Percentiles rank a stretch among this genome's conserved stretches.
phyloP scores from a whole-genome alignment of 2,797 vertebrate species.

The Pipistrellus pipistrellus region DNA sequence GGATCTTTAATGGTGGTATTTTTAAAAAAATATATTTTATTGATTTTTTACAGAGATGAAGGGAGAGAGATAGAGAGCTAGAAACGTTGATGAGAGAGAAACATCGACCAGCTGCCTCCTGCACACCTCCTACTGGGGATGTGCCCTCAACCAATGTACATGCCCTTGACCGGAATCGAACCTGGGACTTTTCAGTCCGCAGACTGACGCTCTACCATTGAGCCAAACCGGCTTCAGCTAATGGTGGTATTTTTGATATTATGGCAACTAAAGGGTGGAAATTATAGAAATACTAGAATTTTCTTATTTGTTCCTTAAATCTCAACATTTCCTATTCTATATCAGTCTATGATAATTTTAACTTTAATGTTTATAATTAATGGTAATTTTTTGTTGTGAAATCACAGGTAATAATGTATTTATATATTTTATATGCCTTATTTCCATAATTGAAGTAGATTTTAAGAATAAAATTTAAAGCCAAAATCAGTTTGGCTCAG shows the following conservation, averaged over 20 bases:
- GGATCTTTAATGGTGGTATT: not conserved
- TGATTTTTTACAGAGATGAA: too few relatives aligned
- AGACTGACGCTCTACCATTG: too few relatives aligned
- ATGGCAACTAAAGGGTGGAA: not conserved
- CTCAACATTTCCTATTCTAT: not conserved
- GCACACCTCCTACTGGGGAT: too few relatives aligned
- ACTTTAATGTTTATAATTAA: slow-evolving; percentile 24
- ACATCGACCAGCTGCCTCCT: too few relatives aligned
- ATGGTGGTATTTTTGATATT: not conserved
- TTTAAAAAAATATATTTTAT: not conserved
- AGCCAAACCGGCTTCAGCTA: not conserved
- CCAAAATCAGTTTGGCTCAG: too few relatives aligned
- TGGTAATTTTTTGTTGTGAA: not conserved
- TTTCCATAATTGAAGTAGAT: not conserved
- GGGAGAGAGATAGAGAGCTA: too few relatives aligned
- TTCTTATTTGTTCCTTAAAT: not conserved
- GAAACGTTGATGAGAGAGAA: too few relatives aligned
- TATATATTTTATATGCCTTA: not conserved
- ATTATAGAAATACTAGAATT: not conserved
- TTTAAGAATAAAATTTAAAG: slow-evolving; percentile 4
- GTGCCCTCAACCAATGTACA: too few relatives aligned
- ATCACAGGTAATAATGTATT: not conserved
- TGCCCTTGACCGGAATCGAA: too few relatives aligned
- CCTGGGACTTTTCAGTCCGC: too few relatives aligned
- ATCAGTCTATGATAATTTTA: not conserved